Base-by-base conservation (phyloP, 1,140 invertebrate species). In the Saxidomus purpurata region DNA sequence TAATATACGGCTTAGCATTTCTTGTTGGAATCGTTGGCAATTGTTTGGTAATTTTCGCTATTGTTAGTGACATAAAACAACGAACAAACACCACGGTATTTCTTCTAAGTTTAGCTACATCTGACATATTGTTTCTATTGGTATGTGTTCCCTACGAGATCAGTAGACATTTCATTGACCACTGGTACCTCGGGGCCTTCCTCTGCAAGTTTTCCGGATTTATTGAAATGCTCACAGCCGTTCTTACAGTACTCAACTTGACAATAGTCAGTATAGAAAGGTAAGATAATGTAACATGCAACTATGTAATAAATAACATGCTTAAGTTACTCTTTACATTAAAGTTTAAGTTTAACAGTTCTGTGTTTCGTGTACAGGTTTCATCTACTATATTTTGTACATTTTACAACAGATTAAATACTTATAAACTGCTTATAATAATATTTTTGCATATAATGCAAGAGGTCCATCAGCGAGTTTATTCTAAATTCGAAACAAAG, bases 21-120 rank as follows among this genome's bases (percentile, higher is more conserved):
- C 84, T 97, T 0, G 95, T 97, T 19, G 98, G 98, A 2, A 96
- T 98, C 28, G 95, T 98, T 25, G 98, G 98, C 0, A 99, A 99
- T 95, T 96, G 97, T 9, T 95, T 99, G 25, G 98, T 99, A 0
- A 98, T 98, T 92, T 96, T 98, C 19, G 98, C 98, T 0, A 98
- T 99, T 9, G 97, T 98, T 87, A 96, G 97, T 49, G 98, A 98
- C 94, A 97, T 97, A 43, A 97, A 97, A 0, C 98, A 99, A 97
- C 96, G 98, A 59, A 98, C 98, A 94, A 98, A 98, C 8, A 99
- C 98, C 0, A 99, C 99, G 95, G 98, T 98, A 93, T 98, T 99
- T 95, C 98, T 99, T 91, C 98, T 98, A 17, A 99, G 99, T 94
- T 96, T 99, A 90, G 98, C 98, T 0, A 96, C 98, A 0, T 98